Percentiles rank a stretch among this genome's conserved stretches.
Evolutionary conservation across 2,888 invertebrate genomes (phyloP).

Genomic region (Orchesella flavescens): DNA sequence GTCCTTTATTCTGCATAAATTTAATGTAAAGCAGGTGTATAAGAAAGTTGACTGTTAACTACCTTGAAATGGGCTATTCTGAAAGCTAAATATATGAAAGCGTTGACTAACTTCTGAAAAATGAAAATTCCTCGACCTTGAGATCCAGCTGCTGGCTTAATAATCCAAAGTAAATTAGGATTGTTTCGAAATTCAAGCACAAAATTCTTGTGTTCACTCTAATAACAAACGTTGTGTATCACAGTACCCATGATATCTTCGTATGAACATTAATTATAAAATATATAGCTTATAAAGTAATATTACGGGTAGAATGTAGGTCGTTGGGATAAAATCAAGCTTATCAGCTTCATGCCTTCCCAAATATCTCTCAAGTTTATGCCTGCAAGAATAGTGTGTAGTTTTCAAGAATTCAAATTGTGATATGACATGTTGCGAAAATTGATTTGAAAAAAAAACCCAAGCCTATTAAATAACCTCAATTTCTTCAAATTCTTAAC

Average conservation of each 20-base stretch:
- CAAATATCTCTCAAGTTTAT: slow-evolving; percentile 64
- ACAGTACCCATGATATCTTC: background rate
- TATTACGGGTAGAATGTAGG: slow-evolving; percentile 79
- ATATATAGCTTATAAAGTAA: background rate
- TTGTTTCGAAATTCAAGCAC: slow-evolving; percentile 78
- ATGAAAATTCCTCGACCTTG: slow-evolving; percentile 80
- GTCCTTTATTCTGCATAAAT: slow-evolving; percentile 52
- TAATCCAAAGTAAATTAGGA: slow-evolving; percentile 79
- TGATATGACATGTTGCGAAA: background rate
- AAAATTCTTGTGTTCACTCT: slow-evolving; percentile 79
- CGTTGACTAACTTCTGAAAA: slow-evolving; percentile 75
- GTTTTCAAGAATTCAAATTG: background rate
- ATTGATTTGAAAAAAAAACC: background rate
- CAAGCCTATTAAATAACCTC: slow-evolving; percentile 71
- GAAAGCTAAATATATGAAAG: no score
- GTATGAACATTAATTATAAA: slow-evolving; percentile 2
- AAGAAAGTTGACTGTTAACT: no score
- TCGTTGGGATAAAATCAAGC: slow-evolving; percentile 78
- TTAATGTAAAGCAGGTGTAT: background rate
- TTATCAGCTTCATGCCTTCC: slow-evolving; percentile 75
- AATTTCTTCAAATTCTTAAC: slow-evolving; percentile 77
- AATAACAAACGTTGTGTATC: slow-evolving; percentile 58
- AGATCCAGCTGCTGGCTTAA: slow-evolving; percentile 79
- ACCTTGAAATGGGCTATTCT: no score
- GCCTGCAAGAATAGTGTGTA: slow-evolving; percentile 36